Evolutionary conservation across 2,888 invertebrate genomes (phyloP).

Genomic region (Melinaea menophilus): DNA sequence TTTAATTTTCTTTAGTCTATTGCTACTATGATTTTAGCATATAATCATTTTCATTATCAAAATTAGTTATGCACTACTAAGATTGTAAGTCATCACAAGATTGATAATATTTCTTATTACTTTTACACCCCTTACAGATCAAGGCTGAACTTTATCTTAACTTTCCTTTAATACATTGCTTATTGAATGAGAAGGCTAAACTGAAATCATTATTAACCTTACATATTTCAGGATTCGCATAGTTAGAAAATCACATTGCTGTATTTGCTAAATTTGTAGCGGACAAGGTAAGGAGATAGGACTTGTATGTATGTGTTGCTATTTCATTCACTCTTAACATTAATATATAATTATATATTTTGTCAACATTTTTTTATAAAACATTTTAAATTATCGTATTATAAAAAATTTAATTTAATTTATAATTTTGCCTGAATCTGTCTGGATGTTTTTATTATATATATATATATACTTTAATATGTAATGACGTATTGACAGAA

Average conservation of each 20-base stretch:
- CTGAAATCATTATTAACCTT: constrained; percentile 16
- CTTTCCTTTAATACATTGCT: not conserved
- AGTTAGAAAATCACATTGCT: constrained; percentile 71
- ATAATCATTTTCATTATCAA: not conserved
- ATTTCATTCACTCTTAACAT: not conserved
- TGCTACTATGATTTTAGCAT: not conserved
- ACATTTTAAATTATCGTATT: too few species aligned
- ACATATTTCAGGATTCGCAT: constrained; percentile 63
- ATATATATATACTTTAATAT: not conserved
- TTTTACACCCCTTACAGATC: not conserved
- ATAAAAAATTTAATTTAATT: too few species aligned
- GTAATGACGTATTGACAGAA: not conserved
- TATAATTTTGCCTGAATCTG: not conserved
- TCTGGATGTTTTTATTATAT: too few species aligned
- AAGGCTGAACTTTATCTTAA: not conserved
- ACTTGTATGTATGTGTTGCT: not conserved
- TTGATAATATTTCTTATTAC: not conserved
- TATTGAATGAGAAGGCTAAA: not conserved
- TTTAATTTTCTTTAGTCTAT: not conserved
- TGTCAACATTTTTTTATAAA: too few species aligned
- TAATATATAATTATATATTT: too few species aligned
- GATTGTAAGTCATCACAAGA: too few species aligned
- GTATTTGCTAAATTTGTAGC: constrained; percentile 54
- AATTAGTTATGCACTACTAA: too few species aligned
- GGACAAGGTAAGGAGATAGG: constrained; percentile 41